Evolutionary conservation across 2,888 invertebrate species (phyloP), one percentile per base, ranked within the genome.

Genomic region (Xanthorhoe spadicearia): DNA sequence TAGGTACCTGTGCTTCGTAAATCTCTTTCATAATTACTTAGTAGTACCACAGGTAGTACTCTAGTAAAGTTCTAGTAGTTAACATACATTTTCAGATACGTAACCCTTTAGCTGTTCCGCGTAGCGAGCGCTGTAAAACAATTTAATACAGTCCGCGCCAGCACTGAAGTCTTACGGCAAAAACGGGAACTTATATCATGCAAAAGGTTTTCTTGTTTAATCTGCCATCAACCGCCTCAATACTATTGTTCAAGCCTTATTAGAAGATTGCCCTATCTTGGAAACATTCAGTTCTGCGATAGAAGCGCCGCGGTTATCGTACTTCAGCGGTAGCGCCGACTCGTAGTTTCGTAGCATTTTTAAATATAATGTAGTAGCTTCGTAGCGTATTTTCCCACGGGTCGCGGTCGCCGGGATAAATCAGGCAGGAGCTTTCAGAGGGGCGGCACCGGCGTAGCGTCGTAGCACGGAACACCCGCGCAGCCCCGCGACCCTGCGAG

Each of bases 381-480:
- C 61, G 64, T 64, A 64, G 62, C 61, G 61, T 60, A 69, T 72
- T 75, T 78, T 74, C 72, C 74, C 74, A 78, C 68, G 73, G 76
- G 70, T 71, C 61, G 57, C 69, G 23, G 23, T 23, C 23, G 66
- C 66, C 68, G 68, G 80, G 82, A 86, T 85, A 84, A 84, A 86
- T 85, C 86, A 79, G 80, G 75, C 86, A 79, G 80, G 75, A 83
- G 85, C 83, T 83, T 82, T 79, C 75, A 78, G 78, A 83, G 83
- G 88, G 88, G 88, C 85, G 86, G 88, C 84, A 82, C 83, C 86
- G 84, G 77, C 78, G 85, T 84, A 83, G 82, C 85, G 82, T 78
- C 84, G 87, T 83, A 82, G 83, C 83, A 81, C 79, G 86, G 79
- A 84, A 84, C 80, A 84, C 80, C 35, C 87, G 90, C 92, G 92